Evolutionary conservation across 2,797 vertebrate species (phyloP).

Genomic region (Momotus momota): DNA sequence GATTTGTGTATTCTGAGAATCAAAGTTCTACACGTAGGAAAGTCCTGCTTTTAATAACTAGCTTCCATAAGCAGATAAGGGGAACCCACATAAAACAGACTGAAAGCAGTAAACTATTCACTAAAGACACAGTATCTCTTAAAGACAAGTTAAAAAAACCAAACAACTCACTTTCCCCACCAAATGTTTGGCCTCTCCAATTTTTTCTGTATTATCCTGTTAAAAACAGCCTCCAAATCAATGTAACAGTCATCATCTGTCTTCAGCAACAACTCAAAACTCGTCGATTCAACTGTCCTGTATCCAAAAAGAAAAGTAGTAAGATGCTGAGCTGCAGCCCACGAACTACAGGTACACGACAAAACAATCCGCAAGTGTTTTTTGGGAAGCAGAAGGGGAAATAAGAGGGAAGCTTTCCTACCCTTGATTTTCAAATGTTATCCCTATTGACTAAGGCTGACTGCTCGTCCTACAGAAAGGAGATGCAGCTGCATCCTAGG

Average conservation of each 20-base stretch:
- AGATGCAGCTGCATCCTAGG: not conserved
- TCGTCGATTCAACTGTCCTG: conserved; percentile 90
- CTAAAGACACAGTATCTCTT: not conserved
- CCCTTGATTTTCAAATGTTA: not conserved
- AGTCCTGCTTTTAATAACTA: not conserved
- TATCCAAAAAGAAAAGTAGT: not conserved
- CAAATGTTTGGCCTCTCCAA: conserved; percentile 89
- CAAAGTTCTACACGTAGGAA: not conserved
- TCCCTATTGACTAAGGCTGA: not conserved
- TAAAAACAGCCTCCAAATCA: conserved; percentile 90
- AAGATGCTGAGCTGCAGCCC: not conserved
- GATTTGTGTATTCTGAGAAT: not conserved
- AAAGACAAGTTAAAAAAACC: not conserved
- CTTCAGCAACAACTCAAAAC: conserved; percentile 93
- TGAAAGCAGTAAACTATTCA: not conserved
- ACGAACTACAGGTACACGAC: not conserved
- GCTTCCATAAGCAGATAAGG: not conserved
- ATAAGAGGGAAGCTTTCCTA: not conserved
- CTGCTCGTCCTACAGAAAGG: not conserved
- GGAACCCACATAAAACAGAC: not conserved
- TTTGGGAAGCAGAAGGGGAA: not conserved
- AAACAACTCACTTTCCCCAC: conserved; percentile 96
- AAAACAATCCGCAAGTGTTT: not conserved
- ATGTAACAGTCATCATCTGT: conserved; percentile 98
- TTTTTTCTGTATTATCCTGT: conserved; percentile 86